phyloP scores from a whole-genome alignment of 37 sponge, comb jelly and placozoan species.

The Halichondria panicea region DNA sequence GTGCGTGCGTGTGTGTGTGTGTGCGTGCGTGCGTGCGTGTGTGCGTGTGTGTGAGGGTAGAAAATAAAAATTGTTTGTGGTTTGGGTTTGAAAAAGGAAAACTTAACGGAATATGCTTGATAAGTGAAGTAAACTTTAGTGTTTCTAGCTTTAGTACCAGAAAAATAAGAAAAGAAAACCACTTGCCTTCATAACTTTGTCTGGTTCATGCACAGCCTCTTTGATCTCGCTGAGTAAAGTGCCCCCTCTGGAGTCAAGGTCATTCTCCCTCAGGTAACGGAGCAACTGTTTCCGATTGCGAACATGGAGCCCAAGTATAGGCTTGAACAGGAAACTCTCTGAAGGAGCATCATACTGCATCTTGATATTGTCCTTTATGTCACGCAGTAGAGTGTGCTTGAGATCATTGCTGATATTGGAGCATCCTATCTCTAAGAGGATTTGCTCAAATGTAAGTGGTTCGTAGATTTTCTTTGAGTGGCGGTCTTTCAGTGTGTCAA shows the following conservation, averaged over 20 bases:
- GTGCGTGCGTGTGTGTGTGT: too few species aligned
- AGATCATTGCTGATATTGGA: constrained; percentile 35
- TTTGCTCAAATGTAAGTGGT: constrained; percentile 42
- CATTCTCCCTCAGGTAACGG: constrained; percentile 33
- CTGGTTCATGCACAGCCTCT: constrained; percentile 65
- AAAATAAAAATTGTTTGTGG: too few species aligned
- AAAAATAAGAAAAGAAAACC: too few species aligned
- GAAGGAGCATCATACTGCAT: constrained; percentile 32
- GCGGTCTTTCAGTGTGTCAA: constrained; percentile 55
- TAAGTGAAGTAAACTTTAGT: too few species aligned
- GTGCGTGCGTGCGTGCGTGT: too few species aligned
- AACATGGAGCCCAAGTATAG: constrained; percentile 44
- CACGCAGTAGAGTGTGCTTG: constrained; percentile 36
- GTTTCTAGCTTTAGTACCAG: too few species aligned
- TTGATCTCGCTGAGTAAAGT: constrained; percentile 45
- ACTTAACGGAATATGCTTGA: too few species aligned
- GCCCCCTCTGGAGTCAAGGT: constrained; percentile 63
- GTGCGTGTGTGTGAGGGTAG: too few species aligned
- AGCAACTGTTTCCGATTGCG: constrained; percentile 51
- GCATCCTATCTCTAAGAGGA: constrained; percentile 19
- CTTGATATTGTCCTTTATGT: constrained; percentile 53
- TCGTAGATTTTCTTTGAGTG: constrained; percentile 43
- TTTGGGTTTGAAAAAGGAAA: too few species aligned
- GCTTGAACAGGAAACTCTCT: constrained; percentile 57
- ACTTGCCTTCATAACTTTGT: constrained; percentile 53